Evolutionary conservation across 2,888 invertebrate species (phyloP).

Genomic region (Ecliptopera silaceata): DNA sequence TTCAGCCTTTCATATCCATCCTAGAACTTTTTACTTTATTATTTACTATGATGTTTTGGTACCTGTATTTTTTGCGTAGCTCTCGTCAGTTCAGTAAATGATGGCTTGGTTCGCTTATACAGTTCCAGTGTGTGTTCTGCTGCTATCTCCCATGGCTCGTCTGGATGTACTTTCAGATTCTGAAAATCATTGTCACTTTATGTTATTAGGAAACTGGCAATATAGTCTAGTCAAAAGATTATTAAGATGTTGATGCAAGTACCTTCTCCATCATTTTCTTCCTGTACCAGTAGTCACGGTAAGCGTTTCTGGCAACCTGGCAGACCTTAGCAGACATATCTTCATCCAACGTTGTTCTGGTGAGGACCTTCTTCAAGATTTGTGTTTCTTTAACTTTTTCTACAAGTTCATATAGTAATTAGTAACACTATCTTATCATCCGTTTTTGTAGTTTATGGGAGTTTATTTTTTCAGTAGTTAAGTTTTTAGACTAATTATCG

Average conservation of each 20-base stretch:
- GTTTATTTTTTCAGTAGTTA: no score
- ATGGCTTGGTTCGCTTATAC: constrained; percentile 69
- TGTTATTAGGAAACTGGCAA: no score
- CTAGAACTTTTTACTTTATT: not conserved
- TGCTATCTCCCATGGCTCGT: constrained; percentile 70
- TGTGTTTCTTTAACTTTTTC: constrained; percentile 64
- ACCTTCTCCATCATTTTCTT: constrained; percentile 65
- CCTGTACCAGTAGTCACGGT: constrained; percentile 71
- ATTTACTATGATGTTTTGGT: no score
- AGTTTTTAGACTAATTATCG: no score
- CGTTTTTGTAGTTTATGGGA: no score
- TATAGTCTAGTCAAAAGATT: no score
- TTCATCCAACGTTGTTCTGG: constrained; percentile 54
- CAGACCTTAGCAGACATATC: constrained; percentile 62
- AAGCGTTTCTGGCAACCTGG: constrained; percentile 67
- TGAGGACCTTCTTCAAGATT: constrained; percentile 62
- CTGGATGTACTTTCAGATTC: constrained; percentile 51
- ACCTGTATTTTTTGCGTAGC: constrained; percentile 71
- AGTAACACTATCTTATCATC: no score
- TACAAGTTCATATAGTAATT: constrained; percentile 40
- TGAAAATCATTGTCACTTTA: constrained; percentile 28
- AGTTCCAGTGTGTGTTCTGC: constrained; percentile 65
- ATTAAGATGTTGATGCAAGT: no score
- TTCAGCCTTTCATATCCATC: no score
- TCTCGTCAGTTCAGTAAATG: constrained; percentile 58